These are phyloP conservation scores for Odobenus rosmarus DNA, from an alignment of 2,113 vertebrate genomes.

Conservation along the genomic window DNA sequence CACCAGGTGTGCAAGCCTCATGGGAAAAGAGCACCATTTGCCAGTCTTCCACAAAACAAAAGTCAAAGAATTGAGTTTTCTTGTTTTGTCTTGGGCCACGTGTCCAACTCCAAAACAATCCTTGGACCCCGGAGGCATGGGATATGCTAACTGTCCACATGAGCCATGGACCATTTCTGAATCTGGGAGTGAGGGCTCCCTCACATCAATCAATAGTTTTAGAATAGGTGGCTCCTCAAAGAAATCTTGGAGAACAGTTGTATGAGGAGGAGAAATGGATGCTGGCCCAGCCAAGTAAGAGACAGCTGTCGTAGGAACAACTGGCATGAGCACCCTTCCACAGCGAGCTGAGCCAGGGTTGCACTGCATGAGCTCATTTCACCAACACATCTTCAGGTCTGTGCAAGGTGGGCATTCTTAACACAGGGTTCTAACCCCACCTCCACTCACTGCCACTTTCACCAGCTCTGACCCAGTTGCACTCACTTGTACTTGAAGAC, in stretches of 20 bases:
- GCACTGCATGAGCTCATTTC: background rate
- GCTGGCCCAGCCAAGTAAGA: no score
- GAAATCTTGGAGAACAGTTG: background rate
- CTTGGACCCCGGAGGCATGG: background rate
- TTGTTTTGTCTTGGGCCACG: background rate
- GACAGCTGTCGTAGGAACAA: background rate
- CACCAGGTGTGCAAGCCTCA: rapidly evolving
- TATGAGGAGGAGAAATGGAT: background rate
- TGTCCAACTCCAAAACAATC: no score
- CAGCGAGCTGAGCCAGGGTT: background rate
- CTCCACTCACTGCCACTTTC: no score
- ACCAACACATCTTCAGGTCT: no score
- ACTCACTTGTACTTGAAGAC: no score
- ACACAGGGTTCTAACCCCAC: background rate
- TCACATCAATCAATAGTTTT: background rate
- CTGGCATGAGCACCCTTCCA: background rate
- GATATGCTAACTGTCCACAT: no score
- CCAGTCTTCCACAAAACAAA: background rate
- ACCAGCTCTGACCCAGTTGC: background rate
- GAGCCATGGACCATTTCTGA: background rate
- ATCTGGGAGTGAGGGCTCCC: background rate
- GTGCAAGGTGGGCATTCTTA: background rate
- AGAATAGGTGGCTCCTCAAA: background rate
- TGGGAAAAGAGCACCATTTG: background rate
- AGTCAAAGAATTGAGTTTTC: background rate